Evolutionary conservation across 2,113 vertebrate species (phyloP).

Genomic region (Pyrgilauda ruficollis): DNA sequence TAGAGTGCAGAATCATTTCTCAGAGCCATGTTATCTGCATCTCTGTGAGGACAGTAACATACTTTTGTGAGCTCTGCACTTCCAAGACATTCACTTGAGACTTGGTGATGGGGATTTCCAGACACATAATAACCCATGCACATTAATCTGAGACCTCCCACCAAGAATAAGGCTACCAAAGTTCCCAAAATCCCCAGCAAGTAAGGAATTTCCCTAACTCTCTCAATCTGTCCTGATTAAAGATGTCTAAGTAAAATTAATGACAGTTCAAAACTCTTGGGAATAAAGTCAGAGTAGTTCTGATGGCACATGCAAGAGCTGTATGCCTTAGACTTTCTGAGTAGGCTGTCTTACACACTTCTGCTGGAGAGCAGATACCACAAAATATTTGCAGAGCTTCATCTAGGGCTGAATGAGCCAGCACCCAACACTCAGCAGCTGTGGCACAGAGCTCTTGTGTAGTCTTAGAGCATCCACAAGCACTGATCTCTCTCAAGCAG

Average conservation of each 20-base stretch:
- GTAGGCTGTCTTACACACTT: neutral
- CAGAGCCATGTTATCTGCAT: neutral
- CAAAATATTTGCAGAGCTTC: neutral
- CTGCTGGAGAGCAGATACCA: neutral
- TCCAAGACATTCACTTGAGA: neutral
- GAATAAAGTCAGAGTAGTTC: neutral
- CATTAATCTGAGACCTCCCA: neutral
- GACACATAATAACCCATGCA: neutral
- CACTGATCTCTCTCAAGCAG: neutral
- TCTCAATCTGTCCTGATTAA: neutral
- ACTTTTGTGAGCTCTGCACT: neutral
- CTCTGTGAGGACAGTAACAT: neutral
- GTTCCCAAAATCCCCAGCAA: neutral
- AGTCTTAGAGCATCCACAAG: neutral
- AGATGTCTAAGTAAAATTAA: neutral
- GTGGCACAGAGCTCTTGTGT: neutral
- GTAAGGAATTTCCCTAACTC: constrained; percentile 12
- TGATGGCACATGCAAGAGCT: neutral
- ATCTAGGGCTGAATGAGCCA: neutral
- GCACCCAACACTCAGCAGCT: neutral
- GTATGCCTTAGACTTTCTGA: neutral
- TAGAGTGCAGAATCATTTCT: neutral
- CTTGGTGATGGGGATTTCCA: constrained; percentile 12
- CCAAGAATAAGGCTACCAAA: neutral
- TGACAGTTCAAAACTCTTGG: neutral